phyloP scores from a whole-genome alignment of 2,888 invertebrate genomes.

The Papilio gigon region DNA sequence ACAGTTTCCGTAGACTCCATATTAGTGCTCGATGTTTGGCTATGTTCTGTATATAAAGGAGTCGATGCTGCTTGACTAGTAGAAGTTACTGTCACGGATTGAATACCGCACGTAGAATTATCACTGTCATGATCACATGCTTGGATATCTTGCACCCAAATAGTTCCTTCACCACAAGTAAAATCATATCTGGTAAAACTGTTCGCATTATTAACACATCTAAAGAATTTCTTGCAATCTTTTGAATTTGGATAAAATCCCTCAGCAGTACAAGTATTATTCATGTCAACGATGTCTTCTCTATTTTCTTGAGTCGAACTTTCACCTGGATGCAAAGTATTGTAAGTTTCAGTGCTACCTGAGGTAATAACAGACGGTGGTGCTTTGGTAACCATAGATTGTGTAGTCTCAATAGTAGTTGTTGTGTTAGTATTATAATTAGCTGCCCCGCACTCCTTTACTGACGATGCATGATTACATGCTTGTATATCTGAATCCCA shows the following conservation, averaged over 20 bases:
- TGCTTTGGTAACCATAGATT: background rate
- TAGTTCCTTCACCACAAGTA: slow-evolving; percentile 85
- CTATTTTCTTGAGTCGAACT: slow-evolving; percentile 30
- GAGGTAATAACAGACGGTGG: background rate
- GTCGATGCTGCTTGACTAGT: slow-evolving; percentile 23
- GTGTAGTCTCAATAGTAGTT: slow-evolving; percentile 13
- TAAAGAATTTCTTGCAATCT: slow-evolving; percentile 88
- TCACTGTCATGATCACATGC: slow-evolving; percentile 75
- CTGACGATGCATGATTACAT: slow-evolving; percentile 82
- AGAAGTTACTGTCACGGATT: slow-evolving; percentile 9
- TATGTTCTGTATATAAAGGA: slow-evolving; percentile 25
- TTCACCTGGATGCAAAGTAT: slow-evolving; percentile 38
- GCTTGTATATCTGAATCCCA: slow-evolving; percentile 87
- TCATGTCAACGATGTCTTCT: slow-evolving; percentile 73
- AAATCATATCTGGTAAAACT: slow-evolving; percentile 82
- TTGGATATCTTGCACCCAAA: slow-evolving; percentile 85
- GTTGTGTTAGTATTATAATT: slow-evolving; percentile 33
- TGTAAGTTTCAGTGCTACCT: slow-evolving; percentile 51
- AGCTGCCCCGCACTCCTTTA: slow-evolving; percentile 19
- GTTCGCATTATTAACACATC: slow-evolving; percentile 83
- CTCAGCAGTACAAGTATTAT: slow-evolving; percentile 78
- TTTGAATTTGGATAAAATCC: slow-evolving; percentile 86
- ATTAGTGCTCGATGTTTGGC: background rate
- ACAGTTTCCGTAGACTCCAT: background rate
- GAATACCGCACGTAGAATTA: slow-evolving; percentile 43